Evolutionary conservation across 2,888 invertebrate genomes (phyloP), one percentile per base, ranked within the genome.

Genomic region (Eumacrocentrus americanus): DNA sequence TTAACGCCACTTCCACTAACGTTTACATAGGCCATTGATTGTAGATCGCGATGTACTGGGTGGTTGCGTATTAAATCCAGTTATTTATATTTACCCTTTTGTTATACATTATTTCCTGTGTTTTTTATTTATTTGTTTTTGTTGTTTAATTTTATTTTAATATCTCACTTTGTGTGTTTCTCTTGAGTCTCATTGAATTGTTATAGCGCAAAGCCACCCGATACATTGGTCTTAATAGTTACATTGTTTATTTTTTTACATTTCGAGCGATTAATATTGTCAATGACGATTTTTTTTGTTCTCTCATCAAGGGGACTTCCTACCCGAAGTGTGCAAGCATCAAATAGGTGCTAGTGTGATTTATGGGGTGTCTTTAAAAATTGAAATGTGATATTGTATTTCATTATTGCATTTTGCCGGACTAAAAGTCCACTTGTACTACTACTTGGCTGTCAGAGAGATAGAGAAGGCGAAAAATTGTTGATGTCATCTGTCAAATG

Each of bases 21-120:
- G 66, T 72, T 60, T 72, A 72, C 67, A 68, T 73, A 73, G 73
- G 73, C 73, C 73, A 72, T 72, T 72, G 72, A 73, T 72, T 73
- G 72, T 72, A 69, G 66, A 68, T 65, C 59, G 53, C 65, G 60
- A 59, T 66, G 62, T 67, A 61, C 60, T 46, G 64, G 59, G 60
- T 64, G 67, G 56, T 62, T 55, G 64, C 60, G 62, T 63, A 48
- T 58, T 62, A 50, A 61, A 16, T 50, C 46, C 53, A 54, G 59
- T 46, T 50, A 58, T 50, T 54, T 55, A 23, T 35, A 50, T 58
- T 58, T 47, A 50, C 42, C 42, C 42, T 42, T 51, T 34, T 52
- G 47, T 55, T 14, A 37, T 29, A 29, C 12, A 37, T 58, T 63
- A 51, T 34, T 57, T 48, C 38, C 53, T 52, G 46, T 55, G 53